Percentiles rank a stretch among this genome's conserved stretches.
Evolutionary conservation across 2,888 invertebrate genomes (phyloP).

Genomic region (Tipula helvola): DNA sequence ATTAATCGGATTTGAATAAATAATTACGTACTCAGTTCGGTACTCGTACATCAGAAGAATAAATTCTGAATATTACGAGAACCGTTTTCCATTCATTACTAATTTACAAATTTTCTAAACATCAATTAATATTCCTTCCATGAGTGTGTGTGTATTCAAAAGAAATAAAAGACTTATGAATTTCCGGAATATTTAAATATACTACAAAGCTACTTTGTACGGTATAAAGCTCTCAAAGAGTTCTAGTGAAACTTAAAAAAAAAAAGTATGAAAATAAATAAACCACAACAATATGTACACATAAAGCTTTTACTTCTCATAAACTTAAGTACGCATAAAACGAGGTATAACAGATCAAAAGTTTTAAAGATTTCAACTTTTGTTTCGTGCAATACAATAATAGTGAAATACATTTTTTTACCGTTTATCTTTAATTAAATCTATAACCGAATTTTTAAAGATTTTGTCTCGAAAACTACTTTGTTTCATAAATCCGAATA

Average conservation of each 20-base stretch:
- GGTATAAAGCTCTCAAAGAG: not conserved
- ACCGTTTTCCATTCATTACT: not conserved
- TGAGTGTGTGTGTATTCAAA: not conserved
- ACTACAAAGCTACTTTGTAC: not conserved
- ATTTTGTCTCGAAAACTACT: not conserved
- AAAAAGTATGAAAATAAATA: not conserved
- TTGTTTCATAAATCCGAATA: not conserved
- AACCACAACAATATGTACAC: not conserved
- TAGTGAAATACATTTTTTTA: not conserved
- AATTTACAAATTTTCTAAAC: not conserved
- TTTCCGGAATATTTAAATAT: not conserved
- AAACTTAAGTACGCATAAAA: not conserved
- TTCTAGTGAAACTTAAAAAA: not conserved
- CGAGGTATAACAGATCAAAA: not conserved
- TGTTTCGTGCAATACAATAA: not conserved
- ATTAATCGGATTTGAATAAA: not conserved
- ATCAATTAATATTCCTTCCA: not conserved
- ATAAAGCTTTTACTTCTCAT: not conserved
- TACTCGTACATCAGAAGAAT: not conserved
- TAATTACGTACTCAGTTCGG: not conserved
- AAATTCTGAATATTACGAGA: not conserved
- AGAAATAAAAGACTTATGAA: not conserved
- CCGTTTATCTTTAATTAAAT: not conserved
- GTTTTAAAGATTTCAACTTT: not conserved
- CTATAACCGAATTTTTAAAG: not conserved